These are phyloP conservation scores for Elysia crispata DNA, from an alignment of 2,888 invertebrate genomes.

Conservation along the genomic window DNA sequence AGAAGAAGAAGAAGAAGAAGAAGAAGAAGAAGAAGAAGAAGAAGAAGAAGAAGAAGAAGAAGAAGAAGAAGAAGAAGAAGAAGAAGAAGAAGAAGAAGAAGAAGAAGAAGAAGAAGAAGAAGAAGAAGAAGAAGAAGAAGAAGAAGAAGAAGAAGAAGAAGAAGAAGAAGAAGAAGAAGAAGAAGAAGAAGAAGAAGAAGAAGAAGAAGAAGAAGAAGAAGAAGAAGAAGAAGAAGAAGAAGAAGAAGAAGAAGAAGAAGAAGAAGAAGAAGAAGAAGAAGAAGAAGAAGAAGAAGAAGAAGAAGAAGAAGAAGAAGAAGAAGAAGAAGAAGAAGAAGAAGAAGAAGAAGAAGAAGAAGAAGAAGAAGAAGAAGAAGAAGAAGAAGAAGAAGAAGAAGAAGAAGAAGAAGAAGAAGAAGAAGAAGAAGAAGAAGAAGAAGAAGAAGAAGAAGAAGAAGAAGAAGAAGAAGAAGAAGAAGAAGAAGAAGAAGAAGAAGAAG, in stretches of 20 bases:
- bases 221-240: neutral
- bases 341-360: neutral
- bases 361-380: neutral
- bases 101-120: neutral
- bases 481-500: too few relatives aligned
- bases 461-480: neutral
- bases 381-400: neutral
- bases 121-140: constrained; percentile 7
- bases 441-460: neutral
- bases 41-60: constrained; percentile 1
- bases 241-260: neutral
- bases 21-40: neutral
- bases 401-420: neutral
- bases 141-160: neutral
- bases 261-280: neutral
- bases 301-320: constrained; percentile 1
- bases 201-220: constrained; percentile 1
- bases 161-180: constrained; percentile 2
- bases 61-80: constrained; percentile 1
- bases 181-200: neutral
- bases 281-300: neutral
- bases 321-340: neutral
- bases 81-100: neutral
- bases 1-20: constrained; percentile 16
- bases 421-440: neutral